Conservation (phyloP, 2,888 invertebrate genomes). For the Choristoneura rosaceana region DNA sequence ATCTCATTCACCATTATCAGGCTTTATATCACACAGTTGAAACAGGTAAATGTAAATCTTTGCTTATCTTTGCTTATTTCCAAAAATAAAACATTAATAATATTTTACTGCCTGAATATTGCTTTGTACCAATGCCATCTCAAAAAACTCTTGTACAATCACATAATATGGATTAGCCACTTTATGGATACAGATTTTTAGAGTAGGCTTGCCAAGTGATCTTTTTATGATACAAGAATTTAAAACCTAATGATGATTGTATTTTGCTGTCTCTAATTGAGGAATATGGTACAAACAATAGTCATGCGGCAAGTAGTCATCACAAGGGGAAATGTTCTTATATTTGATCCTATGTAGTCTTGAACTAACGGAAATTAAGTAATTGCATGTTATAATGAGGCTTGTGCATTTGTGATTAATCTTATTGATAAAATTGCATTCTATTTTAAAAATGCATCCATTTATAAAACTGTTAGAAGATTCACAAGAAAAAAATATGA, state of each 20-base stretch:
- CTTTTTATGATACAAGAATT: no score
- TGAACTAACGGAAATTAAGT: slow-evolving; percentile 25
- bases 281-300: background rate
- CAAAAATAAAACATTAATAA: slow-evolving; percentile 6
- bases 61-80: slow-evolving; percentile 26
- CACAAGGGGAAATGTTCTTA: slow-evolving; percentile 51
- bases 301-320: slow-evolving; percentile 33
- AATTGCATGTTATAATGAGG: slow-evolving; percentile 2
- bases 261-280: no score
- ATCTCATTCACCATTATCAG: slow-evolving; percentile 38
- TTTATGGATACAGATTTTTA: no score
- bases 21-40: slow-evolving; percentile 40
- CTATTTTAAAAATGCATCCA: background rate
- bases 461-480: slow-evolving; percentile 3
- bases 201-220: no score
- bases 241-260: no score
- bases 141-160: background rate
- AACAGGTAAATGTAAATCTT: slow-evolving; percentile 46
- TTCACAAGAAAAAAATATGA: slow-evolving; percentile 5
- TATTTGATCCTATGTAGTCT: slow-evolving; percentile 30
- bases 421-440: slow-evolving; percentile 13
- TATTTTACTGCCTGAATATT: background rate
- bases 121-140: background rate
- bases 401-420: slow-evolving; percentile 15
- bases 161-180: no score